These are phyloP conservation scores for Vanessa atalanta DNA, from an alignment of 1,140 invertebrate genomes.

Conservation along the genomic window DNA sequence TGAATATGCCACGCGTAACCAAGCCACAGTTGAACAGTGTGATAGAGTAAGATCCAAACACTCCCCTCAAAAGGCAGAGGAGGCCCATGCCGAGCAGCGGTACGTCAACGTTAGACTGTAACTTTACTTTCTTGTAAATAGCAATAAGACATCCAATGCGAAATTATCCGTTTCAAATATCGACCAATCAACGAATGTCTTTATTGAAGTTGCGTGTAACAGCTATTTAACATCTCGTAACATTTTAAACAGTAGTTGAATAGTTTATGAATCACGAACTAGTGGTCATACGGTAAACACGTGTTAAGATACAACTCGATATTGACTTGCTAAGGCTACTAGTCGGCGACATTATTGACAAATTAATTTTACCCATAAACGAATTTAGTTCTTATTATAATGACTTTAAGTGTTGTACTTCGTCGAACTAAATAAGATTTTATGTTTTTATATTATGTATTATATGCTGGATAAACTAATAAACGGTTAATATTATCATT, in stretches of 20 bases:
- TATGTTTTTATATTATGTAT: neutral
- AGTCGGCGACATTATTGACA: constrained; percentile 20
- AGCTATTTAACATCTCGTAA: neutral
- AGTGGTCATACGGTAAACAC: constrained; percentile 24
- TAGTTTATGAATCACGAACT: constrained; percentile 28
- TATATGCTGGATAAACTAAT: neutral
- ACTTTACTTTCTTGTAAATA: too few relatives aligned
- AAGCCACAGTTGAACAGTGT: too few relatives aligned
- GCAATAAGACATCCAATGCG: too few relatives aligned
- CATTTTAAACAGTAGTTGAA: constrained; percentile 22
- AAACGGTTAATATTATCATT: neutral
- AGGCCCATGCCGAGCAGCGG: too few relatives aligned
- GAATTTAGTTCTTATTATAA: neutral
- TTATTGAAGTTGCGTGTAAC: neutral
- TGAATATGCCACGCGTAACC: too few relatives aligned
- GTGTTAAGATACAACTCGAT: constrained; percentile 25
- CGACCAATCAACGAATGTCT: too few relatives aligned
- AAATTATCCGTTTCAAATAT: too few relatives aligned
- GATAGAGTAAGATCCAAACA: too few relatives aligned
- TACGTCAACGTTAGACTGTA: too few relatives aligned
- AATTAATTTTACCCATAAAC: neutral
- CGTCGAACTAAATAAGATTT: neutral
- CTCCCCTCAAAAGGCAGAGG: too few relatives aligned
- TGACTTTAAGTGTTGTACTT: neutral
- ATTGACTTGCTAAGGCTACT: constrained; percentile 29